A percentile compares a stretch with the other conserved stretches of the same genome.
phyloP scores from a whole-genome alignment of 2,113 vertebrate genomes.

The Gorsachius goisagi region DNA sequence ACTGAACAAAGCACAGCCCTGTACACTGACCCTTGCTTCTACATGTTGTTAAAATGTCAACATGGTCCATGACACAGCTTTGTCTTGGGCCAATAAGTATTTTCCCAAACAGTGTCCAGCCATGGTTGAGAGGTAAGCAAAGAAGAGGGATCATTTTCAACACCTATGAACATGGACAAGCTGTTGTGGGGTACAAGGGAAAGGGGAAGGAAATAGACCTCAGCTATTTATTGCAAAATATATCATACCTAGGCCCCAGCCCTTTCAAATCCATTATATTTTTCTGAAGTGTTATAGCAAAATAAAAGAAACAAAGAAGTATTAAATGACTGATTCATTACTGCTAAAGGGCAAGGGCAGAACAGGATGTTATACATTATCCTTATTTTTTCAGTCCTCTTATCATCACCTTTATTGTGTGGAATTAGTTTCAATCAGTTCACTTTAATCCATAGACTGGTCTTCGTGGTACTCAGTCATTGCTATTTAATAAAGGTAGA shows the following conservation, averaged over 20 bases:
- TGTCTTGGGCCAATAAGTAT: neutral
- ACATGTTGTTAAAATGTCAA: neutral
- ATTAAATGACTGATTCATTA: neutral
- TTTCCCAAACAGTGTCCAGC: neutral
- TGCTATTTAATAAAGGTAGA: neutral
- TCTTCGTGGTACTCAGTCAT: neutral
- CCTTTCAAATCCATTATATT: neutral
- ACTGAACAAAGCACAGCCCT: neutral
- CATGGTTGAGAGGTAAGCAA: neutral
- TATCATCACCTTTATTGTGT: neutral
- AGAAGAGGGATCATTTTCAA: neutral
- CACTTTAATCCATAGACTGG: neutral
- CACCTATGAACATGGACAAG: neutral
- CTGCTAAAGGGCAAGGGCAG: neutral
- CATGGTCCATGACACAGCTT: neutral
- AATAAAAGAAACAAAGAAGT: neutral
- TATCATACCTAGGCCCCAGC: neutral
- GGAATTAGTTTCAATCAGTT: neutral
- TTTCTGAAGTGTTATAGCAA: neutral
- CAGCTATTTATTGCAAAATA: neutral
- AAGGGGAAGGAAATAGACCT: neutral
- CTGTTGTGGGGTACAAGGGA: neutral
- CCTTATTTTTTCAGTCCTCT: neutral
- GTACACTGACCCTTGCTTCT: neutral
- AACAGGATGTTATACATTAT: neutral